phyloP scores from a whole-genome alignment of 2,797 vertebrate genomes.

The Malacoraja senta region DNA sequence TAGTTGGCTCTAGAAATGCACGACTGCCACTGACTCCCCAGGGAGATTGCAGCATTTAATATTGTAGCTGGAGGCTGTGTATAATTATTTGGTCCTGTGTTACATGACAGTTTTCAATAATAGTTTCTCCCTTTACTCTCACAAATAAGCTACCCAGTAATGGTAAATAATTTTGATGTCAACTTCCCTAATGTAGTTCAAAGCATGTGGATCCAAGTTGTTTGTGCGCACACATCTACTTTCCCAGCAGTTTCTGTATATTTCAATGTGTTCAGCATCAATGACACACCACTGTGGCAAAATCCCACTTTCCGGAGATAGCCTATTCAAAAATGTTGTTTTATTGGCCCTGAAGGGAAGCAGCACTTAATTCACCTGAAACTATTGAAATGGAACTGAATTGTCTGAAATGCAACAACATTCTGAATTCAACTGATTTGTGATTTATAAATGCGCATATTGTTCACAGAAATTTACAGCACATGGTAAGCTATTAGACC shows the following conservation, averaged over 20 bases:
- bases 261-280: not conserved
- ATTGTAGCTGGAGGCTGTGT: not conserved
- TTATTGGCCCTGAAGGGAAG: not conserved
- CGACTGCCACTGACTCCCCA: not conserved
- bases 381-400: not conserved
- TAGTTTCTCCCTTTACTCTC: not conserved
- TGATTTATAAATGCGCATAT: not conserved
- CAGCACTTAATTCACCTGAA: not conserved
- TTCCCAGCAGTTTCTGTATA: not conserved
- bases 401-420: not conserved
- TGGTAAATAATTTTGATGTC: not conserved
- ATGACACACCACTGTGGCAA: not conserved
- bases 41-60: not conserved
- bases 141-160: not conserved
- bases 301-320: not conserved
- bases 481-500: too few species aligned
- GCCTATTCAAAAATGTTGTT: not conserved
- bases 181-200: not conserved
- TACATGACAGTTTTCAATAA: not conserved
- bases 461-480: too few species aligned
- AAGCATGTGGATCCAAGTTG: not conserved
- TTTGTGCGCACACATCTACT: not conserved
- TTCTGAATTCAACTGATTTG: not conserved
- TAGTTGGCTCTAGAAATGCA: not conserved
- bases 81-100: not conserved